Base-by-base conservation (phyloP, 2,888 invertebrate genomes). In the Cephus rjabovi region DNA sequence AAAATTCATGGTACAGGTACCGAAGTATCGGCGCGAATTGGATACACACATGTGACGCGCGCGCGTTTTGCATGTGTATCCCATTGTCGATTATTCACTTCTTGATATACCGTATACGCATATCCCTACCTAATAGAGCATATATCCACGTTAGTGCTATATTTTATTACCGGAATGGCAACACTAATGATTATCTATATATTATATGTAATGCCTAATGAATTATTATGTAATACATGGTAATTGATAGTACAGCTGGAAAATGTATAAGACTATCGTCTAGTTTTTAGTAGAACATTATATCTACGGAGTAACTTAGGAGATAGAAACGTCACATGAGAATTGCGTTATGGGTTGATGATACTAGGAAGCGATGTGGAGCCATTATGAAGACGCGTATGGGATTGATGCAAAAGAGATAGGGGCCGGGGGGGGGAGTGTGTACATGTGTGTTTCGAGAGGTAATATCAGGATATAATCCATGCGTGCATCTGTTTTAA, bases 201-300 rank as follows among this genome's bases (percentile, higher is more conserved):
- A 83, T 81, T 83, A 81, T 81, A 40, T 80, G 79, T 83, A 85
- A 82, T 84, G 76, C 83, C 81, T 86, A 79, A 84, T 69, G 81
- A 79, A 82, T 83, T 82, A 80, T 84, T 81, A 83, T 82, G 78
- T 85, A 84, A 86, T 83, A 85, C 84, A 83, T 82, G 80, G 81
- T 85, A 82, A 82, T 84, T 83, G 81, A 83, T 85, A 86, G 85
- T 82, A 80, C 77, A 83, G 82, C 81, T 78, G 79, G 74, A 77
- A 79, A 81, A 76, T 83, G 81, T 83, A 81, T 80, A 81, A 83
- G 81, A 83, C 82, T 82, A 82, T 80, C 82, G 81, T 85, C 77
- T 81, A 83, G 82, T 83, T 78, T 78, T 78, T 80, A 74, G 74
- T 34, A 30, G 34, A 75, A 79, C 73, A 77, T 76, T 81, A 81